phyloP scores from a whole-genome alignment of 2,113 vertebrate genomes.

The Catagonus wagneri region DNA sequence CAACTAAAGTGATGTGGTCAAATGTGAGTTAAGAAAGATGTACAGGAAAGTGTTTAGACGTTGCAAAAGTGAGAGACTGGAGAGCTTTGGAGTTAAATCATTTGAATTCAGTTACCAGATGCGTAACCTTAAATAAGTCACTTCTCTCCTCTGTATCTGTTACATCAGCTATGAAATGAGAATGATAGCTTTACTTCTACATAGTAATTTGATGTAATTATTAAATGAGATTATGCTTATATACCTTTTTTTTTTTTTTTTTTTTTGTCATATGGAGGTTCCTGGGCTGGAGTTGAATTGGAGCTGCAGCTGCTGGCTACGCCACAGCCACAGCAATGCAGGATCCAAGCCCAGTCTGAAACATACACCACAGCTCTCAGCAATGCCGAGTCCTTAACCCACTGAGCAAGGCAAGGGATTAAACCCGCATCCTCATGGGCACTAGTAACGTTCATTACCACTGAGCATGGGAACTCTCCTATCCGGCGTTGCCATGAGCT shows the following conservation, averaged over 20 bases:
- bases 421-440: no score
- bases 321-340: no score
- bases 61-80: not conserved
- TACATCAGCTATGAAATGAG: not conserved
- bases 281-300: no score
- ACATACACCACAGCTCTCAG: no score
- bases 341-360: no score
- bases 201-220: not conserved
- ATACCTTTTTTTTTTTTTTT: not conserved
- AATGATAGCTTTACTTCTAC: not conserved
- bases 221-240: not conserved
- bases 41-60: not conserved
- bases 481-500: no score
- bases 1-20: not conserved
- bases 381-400: no score
- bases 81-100: not conserved
- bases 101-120: not conserved
- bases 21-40: not conserved
- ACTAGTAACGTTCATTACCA: no score
- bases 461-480: no score
- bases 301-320: no score
- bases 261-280: no score
- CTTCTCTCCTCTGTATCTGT: not conserved
- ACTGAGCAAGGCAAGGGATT: no score
- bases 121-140: not conserved